Conservation (phyloP, 2,888 invertebrate genomes). For the Cheilosia variabilis region DNA sequence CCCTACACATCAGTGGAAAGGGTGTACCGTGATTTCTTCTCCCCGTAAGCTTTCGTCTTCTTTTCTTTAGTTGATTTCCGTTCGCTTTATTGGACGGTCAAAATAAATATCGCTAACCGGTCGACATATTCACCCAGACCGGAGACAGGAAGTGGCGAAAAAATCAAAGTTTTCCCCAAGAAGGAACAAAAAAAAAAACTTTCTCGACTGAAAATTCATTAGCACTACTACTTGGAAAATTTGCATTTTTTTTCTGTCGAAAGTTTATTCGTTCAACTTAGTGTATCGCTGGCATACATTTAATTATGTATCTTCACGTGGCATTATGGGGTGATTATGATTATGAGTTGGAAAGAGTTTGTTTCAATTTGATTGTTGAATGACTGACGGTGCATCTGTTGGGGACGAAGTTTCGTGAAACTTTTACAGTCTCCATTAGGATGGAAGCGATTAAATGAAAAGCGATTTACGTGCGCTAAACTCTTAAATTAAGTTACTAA, state of each 20-base stretch:
- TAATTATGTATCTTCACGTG: slow-evolving; percentile 35
- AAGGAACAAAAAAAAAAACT: background rate
- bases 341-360: slow-evolving; percentile 51
- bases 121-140: background rate
- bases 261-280: slow-evolving; percentile 9
- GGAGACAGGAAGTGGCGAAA: slow-evolving; percentile 7
- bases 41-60: slow-evolving; percentile 32
- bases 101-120: slow-evolving; percentile 21
- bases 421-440: background rate
- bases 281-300: slow-evolving; percentile 44
- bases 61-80: slow-evolving; percentile 58
- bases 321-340: slow-evolving; percentile 43
- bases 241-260: slow-evolving; percentile 24
- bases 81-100: slow-evolving; percentile 45
- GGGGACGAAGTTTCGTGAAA: slow-evolving; percentile 1
- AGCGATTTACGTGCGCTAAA: no score
- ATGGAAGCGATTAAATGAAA: background rate
- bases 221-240: slow-evolving; percentile 24
- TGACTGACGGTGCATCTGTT: slow-evolving; percentile 5
- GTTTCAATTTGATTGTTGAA: slow-evolving; percentile 50
- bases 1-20: slow-evolving; percentile 14
- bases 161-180: slow-evolving; percentile 23
- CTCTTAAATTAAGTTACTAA: no score
- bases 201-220: slow-evolving; percentile 44
- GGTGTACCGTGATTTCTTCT: background rate